Evolutionary conservation across 1,140 invertebrate species (phyloP), one percentile per base, ranked within the genome.

Genomic region (Acyrthosiphon pisum): DNA sequence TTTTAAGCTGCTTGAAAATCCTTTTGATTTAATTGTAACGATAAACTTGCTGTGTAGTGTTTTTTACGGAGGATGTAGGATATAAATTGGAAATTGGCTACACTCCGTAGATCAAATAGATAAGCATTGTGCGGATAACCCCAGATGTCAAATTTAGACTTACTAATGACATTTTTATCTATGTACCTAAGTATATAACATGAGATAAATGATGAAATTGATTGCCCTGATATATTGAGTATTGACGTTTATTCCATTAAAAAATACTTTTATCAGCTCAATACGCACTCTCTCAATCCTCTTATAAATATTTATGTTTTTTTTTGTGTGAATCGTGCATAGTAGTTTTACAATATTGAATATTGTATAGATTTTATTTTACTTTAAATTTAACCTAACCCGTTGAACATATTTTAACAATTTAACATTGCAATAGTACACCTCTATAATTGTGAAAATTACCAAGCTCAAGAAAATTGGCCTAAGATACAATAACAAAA

Each of bases 21-120:
- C 6, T n/a, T 35, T 30, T 87, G 26, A 87, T 87, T 87, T 87
- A 87, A 87, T 87, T 87, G 86, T 30, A 23, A n/a, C 86, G 86
- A 87, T 87, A 87, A 87, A 87, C 86, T 37, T 48, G 26, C 9
- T 44, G 41, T 44, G 37, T 41, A 46, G 26, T 30, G 20, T 84
- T 84, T 41, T 41, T 84, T 84, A 37, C 81, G 35, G 76, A 18
- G 18, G 35, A 81, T n/a, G 30, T 76, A 76, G n/a, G 60, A 76
- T 76, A 76, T 76, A 76, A 76, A 76, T 35, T 76, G 60, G 30
- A 76, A 76, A 76, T 76, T 76, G 60, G n/a, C n/a, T n/a, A 68
- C 60, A 68, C 30, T 68, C 14, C 60, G 4, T 30, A 84, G 37
- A 84, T 84, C 23, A 84, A 44, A 44, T 84, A 84, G 83, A 84